These are phyloP conservation scores for Chionomys nivalis DNA, from an alignment of 2,113 vertebrate species.

Conservation along the genomic window DNA sequence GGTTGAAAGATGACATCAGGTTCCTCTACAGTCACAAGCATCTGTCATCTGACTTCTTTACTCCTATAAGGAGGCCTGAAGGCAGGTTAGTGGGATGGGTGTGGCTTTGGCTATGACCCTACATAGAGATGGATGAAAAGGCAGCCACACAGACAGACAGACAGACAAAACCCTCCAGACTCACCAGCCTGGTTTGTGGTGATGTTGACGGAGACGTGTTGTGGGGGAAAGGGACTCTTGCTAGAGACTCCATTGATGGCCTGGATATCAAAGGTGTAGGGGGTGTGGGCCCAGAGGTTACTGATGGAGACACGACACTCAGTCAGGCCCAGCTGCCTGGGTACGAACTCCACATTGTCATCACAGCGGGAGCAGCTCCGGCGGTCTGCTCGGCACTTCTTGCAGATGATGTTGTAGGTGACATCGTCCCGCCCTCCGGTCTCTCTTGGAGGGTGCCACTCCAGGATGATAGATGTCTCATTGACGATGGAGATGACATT, in stretches of 20 bases:
- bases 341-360: constrained; percentile 97
- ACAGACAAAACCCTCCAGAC: constrained; percentile 57
- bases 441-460: constrained; percentile 96
- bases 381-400: constrained; percentile 94
- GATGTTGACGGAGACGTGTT: constrained; percentile 97
- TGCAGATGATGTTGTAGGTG: constrained; percentile 98
- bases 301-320: constrained; percentile 97
- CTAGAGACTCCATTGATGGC: constrained; percentile 96
- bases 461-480: constrained; percentile 97
- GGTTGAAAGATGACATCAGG: not conserved
- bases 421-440: constrained; percentile 94
- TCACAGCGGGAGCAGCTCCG: constrained; percentile 96
- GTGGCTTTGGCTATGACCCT: not conserved
- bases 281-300: constrained; percentile 96
- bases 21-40: not conserved
- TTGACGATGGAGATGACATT: constrained; percentile 98
- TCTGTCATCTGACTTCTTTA: too few species aligned
- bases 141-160: not conserved
- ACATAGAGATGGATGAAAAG: not conserved
- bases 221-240: constrained; percentile 96
- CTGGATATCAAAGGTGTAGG: constrained; percentile 98
- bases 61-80: too few species aligned
- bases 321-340: constrained; percentile 94
- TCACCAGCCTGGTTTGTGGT: constrained; percentile 99
- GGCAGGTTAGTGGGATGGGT: not conserved